phyloP scores from a whole-genome alignment of 2,888 invertebrate genomes.

The Orchesella flavescens region DNA sequence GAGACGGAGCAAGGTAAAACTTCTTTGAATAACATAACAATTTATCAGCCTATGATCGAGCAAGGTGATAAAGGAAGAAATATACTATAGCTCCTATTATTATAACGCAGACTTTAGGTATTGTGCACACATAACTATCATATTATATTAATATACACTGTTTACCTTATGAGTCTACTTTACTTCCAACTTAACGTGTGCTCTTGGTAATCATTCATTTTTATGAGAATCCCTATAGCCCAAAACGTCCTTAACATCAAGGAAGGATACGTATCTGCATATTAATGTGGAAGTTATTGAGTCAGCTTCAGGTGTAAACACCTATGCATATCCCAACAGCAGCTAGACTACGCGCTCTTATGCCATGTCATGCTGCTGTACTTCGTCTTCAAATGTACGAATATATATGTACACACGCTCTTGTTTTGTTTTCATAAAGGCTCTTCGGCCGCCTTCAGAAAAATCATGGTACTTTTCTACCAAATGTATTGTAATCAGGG shows the following conservation, averaged over 20 bases:
- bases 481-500: not conserved
- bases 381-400: not conserved
- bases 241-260: constrained; percentile 65
- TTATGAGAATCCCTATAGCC: constrained; percentile 48
- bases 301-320: constrained; percentile 27
- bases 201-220: constrained; percentile 40
- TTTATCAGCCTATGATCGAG: constrained; percentile 55
- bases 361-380: constrained; percentile 29
- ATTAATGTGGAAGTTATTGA: constrained; percentile 59
- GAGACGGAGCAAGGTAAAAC: constrained; percentile 65
- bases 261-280: constrained; percentile 64
- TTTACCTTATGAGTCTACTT: no score
- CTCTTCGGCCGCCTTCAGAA: constrained; percentile 3
- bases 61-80: constrained; percentile 50
- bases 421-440: not conserved
- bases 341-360: not conserved
- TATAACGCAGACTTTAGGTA: not conserved
- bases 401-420: not conserved
- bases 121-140: no score
- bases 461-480: constrained; percentile 27
- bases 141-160: no score
- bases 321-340: not conserved
- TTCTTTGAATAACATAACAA: constrained; percentile 62
- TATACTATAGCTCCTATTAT: not conserved
- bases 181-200: not conserved